Base-by-base conservation (phyloP, 2,888 invertebrate genomes). In the Schrankia costaestrigalis region DNA sequence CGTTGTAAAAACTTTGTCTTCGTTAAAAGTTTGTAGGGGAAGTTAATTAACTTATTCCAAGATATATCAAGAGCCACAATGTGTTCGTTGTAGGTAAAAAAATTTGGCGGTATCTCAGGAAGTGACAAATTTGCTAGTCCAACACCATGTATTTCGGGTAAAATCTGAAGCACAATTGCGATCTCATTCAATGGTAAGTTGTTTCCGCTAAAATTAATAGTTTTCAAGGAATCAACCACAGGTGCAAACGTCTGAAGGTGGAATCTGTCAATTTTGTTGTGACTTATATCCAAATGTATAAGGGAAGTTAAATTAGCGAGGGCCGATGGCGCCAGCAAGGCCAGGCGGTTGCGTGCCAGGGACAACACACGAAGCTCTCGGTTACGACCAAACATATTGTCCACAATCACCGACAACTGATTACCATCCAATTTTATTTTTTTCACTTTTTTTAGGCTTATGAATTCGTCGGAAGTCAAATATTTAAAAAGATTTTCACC, bases 401-500 rank as follows among this genome's bases (percentile, higher is more conserved):
- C 93, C 26, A 94, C 90, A 31, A 94, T 90, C 9, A 94, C 93
- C 1, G 94, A 93, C 51, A 95, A 74, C 69, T 93, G 92, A 81
- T 95, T 95, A 11, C 94, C 94, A 58, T 95, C 94, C 46, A 95
- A 78, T 52, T 89, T 89, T 26, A 94, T 78, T 51, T 81, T 90
- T 62, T 89, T 90, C 18, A 94, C 76, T 40, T 90, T 90, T 58
- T 90, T 91, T 27, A 94, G 85, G 64, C 92, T 92, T 53, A 89
- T 88, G 68, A 93, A 94, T 69, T 94, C 93, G 61, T 93, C 93
- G 26, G 91, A 87, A 48, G 91, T 91, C 31, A 94, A 78, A 74
- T 92, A 94, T 77, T 93, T 93, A 70, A 95, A 92, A 37, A 90
- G 90, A 80, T 95, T 95, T 67, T 93, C 90, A 23, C 94, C 94